These are phyloP conservation scores for Ceramica pisi DNA, from an alignment of 2,888 invertebrate species.

Conservation along the genomic window DNA sequence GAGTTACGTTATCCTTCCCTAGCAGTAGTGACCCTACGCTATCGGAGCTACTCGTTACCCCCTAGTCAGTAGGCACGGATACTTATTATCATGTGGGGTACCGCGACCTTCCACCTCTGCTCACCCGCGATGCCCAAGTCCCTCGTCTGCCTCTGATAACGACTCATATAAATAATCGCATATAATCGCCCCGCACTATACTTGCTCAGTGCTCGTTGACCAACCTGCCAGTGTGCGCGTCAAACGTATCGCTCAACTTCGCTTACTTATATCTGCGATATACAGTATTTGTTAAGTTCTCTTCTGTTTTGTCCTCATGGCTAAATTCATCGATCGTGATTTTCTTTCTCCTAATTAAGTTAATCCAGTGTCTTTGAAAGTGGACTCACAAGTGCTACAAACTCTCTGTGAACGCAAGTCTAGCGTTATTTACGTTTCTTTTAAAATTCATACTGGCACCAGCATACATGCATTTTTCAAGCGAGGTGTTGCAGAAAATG, in stretches of 20 bases:
- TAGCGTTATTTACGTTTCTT: slow-evolving; percentile 58
- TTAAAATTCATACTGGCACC: slow-evolving; percentile 80
- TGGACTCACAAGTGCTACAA: slow-evolving; percentile 55
- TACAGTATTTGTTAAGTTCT: slow-evolving; percentile 53
- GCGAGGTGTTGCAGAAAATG: slow-evolving; percentile 87
- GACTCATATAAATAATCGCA: slow-evolving; percentile 81
- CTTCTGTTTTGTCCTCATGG: slow-evolving; percentile 79
- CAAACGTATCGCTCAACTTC: slow-evolving; percentile 32
- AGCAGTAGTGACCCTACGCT: slow-evolving; percentile 69
- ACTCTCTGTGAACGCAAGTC: slow-evolving; percentile 53
- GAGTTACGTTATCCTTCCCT: slow-evolving; percentile 55
- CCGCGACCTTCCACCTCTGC: slow-evolving; percentile 79
- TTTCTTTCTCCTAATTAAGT: slow-evolving; percentile 85
- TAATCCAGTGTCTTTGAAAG: slow-evolving; percentile 68
- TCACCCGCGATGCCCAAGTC: slow-evolving; percentile 74
- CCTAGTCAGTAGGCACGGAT: slow-evolving; percentile 85
- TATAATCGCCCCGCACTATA: slow-evolving; percentile 68
- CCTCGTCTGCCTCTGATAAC: slow-evolving; percentile 83
- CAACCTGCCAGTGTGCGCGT: slow-evolving; percentile 69
- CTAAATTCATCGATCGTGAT: slow-evolving; percentile 86
- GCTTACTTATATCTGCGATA: slow-evolving; percentile 47
- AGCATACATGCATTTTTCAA: slow-evolving; percentile 88
- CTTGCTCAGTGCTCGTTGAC: slow-evolving; percentile 71
- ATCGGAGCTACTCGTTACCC: slow-evolving; percentile 83
- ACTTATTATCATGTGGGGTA: slow-evolving; percentile 80